Evolutionary conservation across 2,797 vertebrate species (phyloP).

Genomic region (Phalanger gymnotis): DNA sequence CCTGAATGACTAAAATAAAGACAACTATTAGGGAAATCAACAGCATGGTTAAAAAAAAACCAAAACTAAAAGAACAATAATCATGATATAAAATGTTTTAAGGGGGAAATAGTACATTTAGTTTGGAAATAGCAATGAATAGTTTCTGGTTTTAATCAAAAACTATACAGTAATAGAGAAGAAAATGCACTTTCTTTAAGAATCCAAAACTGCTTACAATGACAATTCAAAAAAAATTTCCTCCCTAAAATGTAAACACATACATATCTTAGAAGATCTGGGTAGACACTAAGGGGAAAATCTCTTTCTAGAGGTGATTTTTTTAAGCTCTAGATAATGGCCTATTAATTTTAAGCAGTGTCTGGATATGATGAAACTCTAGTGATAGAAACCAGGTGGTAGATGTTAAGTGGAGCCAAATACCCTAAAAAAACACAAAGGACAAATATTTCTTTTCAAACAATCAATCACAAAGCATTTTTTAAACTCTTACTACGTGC

Average conservation of each 20-base stretch:
- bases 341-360: not conserved
- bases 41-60: constrained; percentile 25
- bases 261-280: constrained; percentile 8
- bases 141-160: constrained; percentile 35
- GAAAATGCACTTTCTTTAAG: constrained; percentile 52
- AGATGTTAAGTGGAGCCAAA: not conserved
- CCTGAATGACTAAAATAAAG: constrained; percentile 89
- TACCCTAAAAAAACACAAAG: not conserved
- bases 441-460: not conserved
- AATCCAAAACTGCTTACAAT: constrained; percentile 19
- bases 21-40: constrained; percentile 49
- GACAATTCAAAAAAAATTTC: constrained; percentile 60
- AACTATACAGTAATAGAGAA: constrained; percentile 41
- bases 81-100: not conserved
- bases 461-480: not conserved
- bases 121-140: constrained; percentile 21
- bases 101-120: constrained; percentile 15
- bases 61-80: not conserved
- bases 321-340: not conserved
- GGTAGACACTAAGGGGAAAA: not conserved
- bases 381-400: not conserved
- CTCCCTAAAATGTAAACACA: constrained; percentile 53
- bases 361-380: not conserved
- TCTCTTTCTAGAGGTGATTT: not conserved
- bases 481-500: not conserved